Evolutionary conservation across 2,888 invertebrate species (phyloP).

Genomic region (Luffia ferchaultella): DNA sequence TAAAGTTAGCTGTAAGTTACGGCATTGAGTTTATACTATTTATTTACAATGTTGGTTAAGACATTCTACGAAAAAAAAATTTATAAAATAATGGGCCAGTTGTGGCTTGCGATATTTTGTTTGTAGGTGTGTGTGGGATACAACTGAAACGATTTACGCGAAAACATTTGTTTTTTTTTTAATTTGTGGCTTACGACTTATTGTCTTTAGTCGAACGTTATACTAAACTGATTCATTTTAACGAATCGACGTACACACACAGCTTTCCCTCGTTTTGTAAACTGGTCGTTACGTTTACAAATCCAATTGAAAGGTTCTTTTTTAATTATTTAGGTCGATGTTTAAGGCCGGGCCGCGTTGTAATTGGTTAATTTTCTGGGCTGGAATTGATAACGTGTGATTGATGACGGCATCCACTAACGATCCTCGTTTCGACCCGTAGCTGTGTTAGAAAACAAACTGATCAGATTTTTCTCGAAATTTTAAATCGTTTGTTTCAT

Average conservation of each 20-base stretch:
- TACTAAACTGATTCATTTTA: background rate
- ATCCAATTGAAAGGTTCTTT: conserved; percentile 4
- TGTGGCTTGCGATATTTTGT: no score
- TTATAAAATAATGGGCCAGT: no score
- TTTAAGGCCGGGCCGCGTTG: conserved; percentile 22
- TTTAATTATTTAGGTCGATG: conserved; percentile 9
- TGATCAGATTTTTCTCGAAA: conserved; percentile 5
- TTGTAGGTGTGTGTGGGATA: no score
- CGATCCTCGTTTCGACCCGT: conserved; percentile 24
- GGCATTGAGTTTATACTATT: no score
- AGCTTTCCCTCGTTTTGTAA: background rate
- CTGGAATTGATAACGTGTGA: conserved; percentile 52
- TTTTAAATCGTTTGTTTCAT: no score
- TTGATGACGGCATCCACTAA: conserved; percentile 40
- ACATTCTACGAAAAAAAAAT: no score
- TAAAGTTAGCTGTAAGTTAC: no score
- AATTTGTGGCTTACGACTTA: no score
- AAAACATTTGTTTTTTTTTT: no score
- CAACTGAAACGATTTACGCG: no score
- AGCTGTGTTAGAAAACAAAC: conserved; percentile 14
- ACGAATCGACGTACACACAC: conserved; percentile 9
- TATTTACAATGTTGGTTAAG: no score
- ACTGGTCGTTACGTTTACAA: background rate
- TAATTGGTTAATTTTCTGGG: conserved; percentile 52
- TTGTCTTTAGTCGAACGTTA: background rate